Percentiles rank a stretch among this genome's conserved stretches.
phyloP scores from a whole-genome alignment of 2,797 vertebrate species.

The Parauchenoglanis ngamensis region DNA sequence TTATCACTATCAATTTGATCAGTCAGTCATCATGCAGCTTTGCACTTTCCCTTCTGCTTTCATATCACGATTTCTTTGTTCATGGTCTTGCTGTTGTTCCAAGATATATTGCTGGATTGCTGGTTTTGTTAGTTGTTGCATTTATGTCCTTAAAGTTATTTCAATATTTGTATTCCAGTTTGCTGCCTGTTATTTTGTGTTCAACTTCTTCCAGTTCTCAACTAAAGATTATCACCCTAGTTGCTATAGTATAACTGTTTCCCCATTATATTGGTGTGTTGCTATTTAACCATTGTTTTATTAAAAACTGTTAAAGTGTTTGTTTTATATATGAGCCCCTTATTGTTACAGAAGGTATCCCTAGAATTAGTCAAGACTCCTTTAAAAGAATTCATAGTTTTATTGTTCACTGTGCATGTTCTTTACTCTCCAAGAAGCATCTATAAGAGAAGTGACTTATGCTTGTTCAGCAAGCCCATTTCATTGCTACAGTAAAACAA shows the following conservation, averaged over 20 bases:
- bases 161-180: neutral
- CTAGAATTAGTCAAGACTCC: neutral
- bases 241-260: neutral
- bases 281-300: neutral
- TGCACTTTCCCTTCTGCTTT: neutral
- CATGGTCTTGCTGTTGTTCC: neutral
- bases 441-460: neutral
- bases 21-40: neutral
- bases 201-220: neutral
- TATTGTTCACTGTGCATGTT: neutral
- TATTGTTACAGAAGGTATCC: neutral
- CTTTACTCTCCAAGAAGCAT: constrained; percentile 1
- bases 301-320: neutral
- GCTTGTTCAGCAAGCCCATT: neutral
- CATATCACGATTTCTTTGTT: neutral
- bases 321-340: neutral
- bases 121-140: neutral
- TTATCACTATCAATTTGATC: neutral
- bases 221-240: neutral
- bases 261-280: neutral
- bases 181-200: neutral
- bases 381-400: neutral
- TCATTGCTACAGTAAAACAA: constrained; percentile 1
- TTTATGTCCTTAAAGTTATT: neutral
- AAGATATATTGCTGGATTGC: neutral